Conservation (phyloP, 1,140 invertebrate species). For the Cydia fagiglandana region DNA sequence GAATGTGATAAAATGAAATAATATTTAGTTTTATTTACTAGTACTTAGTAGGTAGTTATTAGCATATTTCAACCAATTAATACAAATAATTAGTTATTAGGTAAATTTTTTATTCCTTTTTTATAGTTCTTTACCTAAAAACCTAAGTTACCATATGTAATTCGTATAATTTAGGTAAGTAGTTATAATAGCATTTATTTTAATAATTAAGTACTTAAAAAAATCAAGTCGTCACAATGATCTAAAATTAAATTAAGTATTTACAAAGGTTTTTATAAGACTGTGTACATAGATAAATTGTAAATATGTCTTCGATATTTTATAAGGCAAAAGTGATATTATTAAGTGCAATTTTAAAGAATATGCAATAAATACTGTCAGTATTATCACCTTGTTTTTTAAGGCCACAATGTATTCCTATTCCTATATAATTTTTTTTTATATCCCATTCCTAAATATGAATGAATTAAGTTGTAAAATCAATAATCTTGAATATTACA, state of each 20-base stretch:
- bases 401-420: background rate
- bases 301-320: constrained; percentile 45
- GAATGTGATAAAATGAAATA: constrained; percentile 6
- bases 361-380: constrained; percentile 7
- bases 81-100: background rate
- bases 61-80: background rate
- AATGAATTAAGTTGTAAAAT: no score
- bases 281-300: constrained; percentile 60
- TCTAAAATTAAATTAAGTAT: constrained; percentile 44
- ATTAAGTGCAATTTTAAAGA: background rate
- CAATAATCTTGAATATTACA: no score
- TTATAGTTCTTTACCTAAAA: background rate
- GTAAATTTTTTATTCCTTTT: background rate
- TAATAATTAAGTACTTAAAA: constrained; percentile 47
- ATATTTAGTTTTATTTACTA: background rate
- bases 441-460: background rate
- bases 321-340: background rate
- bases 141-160: background rate
- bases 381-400: constrained; percentile 1
- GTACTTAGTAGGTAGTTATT: background rate
- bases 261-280: constrained; percentile 62
- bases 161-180: background rate
- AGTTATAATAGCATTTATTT: constrained; percentile 10
- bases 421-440: background rate
- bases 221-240: constrained; percentile 62